phyloP scores from a whole-genome alignment of 2,888 invertebrate species.

The Phortica magna region DNA sequence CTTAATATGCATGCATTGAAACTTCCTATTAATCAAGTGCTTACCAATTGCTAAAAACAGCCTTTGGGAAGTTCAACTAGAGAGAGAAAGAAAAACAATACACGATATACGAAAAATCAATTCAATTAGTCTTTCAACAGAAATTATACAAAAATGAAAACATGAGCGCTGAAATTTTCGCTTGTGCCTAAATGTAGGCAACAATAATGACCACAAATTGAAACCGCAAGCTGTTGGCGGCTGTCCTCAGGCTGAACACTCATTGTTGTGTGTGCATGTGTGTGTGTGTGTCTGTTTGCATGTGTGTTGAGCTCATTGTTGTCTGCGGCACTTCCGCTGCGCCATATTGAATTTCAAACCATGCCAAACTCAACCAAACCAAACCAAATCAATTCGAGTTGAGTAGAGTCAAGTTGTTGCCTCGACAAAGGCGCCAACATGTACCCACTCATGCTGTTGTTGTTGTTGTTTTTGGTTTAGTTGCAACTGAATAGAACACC shows the following conservation, averaged over 20 bases:
- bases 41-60: not conserved
- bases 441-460: not conserved
- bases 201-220: conserved; percentile 59
- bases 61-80: not conserved
- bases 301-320: not conserved
- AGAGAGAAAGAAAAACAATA: not conserved
- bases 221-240: conserved; percentile 68
- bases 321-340: conserved; percentile 10
- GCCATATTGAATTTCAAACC: not conserved
- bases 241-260: not conserved
- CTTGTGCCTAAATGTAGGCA: not conserved
- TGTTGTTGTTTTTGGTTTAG: not conserved
- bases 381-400: not conserved
- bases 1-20: too few relatives aligned
- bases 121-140: not conserved
- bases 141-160: not conserved
- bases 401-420: not conserved
- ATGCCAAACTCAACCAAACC: not conserved
- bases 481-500: not conserved
- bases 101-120: not conserved
- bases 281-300: not conserved
- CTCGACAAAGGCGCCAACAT: not conserved
- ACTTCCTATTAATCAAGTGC: too few relatives aligned
- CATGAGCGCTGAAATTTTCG: not conserved
- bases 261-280: not conserved